Base-by-base conservation (phyloP, 2,113 vertebrate genomes). In the Myxocyprinus asiaticus region DNA sequence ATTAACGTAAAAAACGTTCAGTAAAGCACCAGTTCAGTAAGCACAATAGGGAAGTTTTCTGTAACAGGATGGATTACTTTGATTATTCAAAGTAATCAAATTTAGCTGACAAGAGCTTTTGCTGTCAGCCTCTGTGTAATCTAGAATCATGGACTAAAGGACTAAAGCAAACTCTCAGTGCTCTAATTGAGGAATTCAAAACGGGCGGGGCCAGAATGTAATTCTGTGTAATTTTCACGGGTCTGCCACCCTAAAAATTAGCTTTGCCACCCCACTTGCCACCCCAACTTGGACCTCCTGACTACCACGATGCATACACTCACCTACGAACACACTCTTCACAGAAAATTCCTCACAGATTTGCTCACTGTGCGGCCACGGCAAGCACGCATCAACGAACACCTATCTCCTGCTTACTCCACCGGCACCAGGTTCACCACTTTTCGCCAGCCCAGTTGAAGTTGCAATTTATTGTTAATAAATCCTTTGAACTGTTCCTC, bases 1-100 rank as follows among this genome's bases (percentile, higher is more conserved):
- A 44, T 68, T 68, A 50, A 68, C 67, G 51, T 47, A 51, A 47
- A 22, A 44, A n/a, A n/a, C n/a, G n/a, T n/a, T n/a, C n/a, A n/a
- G n/a, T n/a, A n/a, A n/a, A 51, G 0, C 22, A 5, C 15, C 67
- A 51, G 15, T 45, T 48, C 47, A 22, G 14, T 33, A 33, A 33
- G 15, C 7, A 10, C 15, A 68, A 51, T 17, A 51, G 22, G 22
- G 14, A 67, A 67, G 12, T 15, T 48, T 15, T 15, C 22, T 33
- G 22, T 33, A 33, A 33, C 22, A 33, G 22, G 22, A 3, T 33
- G 22, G 22, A 33, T 67, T n/a, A n/a, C n/a, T n/a, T n/a, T n/a
- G n/a, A n/a, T n/a, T n/a, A 5, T 48, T 10, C 4, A 8, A 67
- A 67, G 66, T 17, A 4, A 15, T 33, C 11, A 6, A 45, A 47